Evolutionary conservation across 1,140 invertebrate genomes (phyloP).

Genomic region (Agraylea sexmaculata): DNA sequence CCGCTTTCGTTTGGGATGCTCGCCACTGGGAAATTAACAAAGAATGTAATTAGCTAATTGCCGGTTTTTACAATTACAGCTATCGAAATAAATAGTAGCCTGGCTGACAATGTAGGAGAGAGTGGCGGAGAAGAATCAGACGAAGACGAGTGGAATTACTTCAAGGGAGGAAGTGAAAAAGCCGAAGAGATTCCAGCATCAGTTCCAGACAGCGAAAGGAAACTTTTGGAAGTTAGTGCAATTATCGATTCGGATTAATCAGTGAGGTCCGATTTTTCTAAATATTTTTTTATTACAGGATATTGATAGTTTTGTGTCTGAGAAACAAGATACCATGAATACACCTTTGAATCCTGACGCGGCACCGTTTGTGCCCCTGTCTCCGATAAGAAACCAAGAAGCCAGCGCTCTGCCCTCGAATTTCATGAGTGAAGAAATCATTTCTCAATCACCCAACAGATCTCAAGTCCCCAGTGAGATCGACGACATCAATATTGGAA

Average conservation of each 20-base stretch:
- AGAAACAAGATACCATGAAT: constrained; percentile 41
- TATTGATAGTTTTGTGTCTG: constrained; percentile 16
- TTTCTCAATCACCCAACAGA: constrained; percentile 53
- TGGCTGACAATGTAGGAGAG: constrained; percentile 60
- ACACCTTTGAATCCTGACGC: constrained; percentile 62
- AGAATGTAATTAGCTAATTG: background rate
- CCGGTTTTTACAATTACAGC: constrained; percentile 26
- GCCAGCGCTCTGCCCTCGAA: constrained; percentile 22
- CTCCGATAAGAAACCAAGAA: constrained; percentile 36
- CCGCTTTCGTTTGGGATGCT: background rate
- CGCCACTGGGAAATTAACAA: background rate
- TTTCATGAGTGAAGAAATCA: constrained; percentile 37
- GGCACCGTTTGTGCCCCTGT: constrained; percentile 54
- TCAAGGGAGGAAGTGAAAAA: constrained; percentile 45
- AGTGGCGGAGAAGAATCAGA: constrained; percentile 51
- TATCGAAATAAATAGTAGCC: constrained; percentile 29
- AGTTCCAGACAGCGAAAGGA: constrained; percentile 20
- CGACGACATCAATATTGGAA: constrained; percentile 51
- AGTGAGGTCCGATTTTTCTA: background rate
- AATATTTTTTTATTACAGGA: constrained; percentile 6
- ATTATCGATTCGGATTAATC: background rate
- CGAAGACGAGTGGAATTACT: constrained; percentile 70
- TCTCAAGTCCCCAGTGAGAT: constrained; percentile 44
- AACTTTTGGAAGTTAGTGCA: background rate
- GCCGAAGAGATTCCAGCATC: constrained; percentile 22